Evolutionary conservation across 2,113 vertebrate genomes (phyloP), one percentile per base, ranked within the genome.

Genomic region (Osmerus eperlanus): DNA sequence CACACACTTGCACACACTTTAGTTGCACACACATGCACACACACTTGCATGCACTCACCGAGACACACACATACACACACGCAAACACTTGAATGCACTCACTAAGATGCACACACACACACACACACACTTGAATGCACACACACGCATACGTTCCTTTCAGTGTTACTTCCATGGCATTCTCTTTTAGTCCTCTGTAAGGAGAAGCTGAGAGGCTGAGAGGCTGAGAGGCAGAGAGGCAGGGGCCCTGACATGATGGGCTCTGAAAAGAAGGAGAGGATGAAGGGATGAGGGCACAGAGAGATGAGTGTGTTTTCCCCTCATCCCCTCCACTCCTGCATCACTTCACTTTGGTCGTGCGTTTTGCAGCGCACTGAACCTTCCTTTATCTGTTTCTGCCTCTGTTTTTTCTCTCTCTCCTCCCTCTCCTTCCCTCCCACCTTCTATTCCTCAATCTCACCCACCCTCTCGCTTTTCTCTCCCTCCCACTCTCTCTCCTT

Each of bases 401-500:
- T n/a, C n/a, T 59, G 56, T 8, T 59, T 23, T 23, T 28, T 58
- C 28, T 53, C 65, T 32, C 52, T 74, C 70, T 80, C 75, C 21
- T 23, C 21, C n/a, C n/a, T n/a, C n/a, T n/a, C n/a, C n/a, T 23
- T 66, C 75, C 79, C 79, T 13, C 55, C 54, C 29, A 62, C 52
- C 51, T 8, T 68, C 51, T 23, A 19, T 23, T 52, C 12, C 12
- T 52, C 77, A 83, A 74, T 84, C 79, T 85, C 86, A 75, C 71
- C 74, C 70, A 73, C 68, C 74, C 74, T 83, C 78, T 86, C n/a
- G n/a, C n/a, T n/a, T n/a, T n/a, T 78, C 69, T 78, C 81, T 71
- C 76, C 79, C 79, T 80, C 85, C 71, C 85, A 78, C 82, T 83
- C 84, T 65, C 77, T 83, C 79, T 83, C 79, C 70, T 92, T 90